phyloP scores from a whole-genome alignment of 2,888 invertebrate genomes.

The Embidobia sp. region DNA sequence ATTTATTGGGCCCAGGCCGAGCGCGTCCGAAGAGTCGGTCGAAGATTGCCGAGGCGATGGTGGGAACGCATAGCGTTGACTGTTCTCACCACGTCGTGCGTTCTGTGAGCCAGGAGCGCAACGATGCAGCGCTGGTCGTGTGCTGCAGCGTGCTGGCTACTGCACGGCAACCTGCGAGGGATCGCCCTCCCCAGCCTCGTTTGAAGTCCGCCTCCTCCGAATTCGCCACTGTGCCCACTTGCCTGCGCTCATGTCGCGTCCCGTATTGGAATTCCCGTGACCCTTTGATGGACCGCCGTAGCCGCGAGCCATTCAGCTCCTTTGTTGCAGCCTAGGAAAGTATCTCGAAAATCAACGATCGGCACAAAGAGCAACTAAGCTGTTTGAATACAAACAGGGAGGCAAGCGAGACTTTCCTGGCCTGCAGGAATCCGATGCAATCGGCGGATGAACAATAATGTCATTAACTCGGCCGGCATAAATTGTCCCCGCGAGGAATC shows the following conservation, averaged over 20 bases:
- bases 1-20: slow-evolving; percentile 72
- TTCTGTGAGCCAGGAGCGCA: slow-evolving; percentile 70
- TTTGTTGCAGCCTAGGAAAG: too few relatives aligned
- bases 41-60: slow-evolving; percentile 80
- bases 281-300: slow-evolving; percentile 58
- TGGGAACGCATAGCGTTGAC: slow-evolving; percentile 80
- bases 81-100: slow-evolving; percentile 79
- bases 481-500: too few relatives aligned
- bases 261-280: slow-evolving; percentile 61
- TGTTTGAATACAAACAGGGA: too few relatives aligned
- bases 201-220: slow-evolving; percentile 54
- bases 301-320: slow-evolving; percentile 26
- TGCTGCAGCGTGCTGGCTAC: slow-evolving; percentile 66
- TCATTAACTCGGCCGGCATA: slow-evolving; percentile 38
- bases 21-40: slow-evolving; percentile 73
- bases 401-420: too few relatives aligned
- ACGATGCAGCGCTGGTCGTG: slow-evolving; percentile 69
- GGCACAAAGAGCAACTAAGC: too few relatives aligned
- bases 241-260: slow-evolving; percentile 51
- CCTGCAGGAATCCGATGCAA: slow-evolving; percentile 20
- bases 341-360: too few relatives aligned
- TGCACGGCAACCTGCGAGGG: slow-evolving; percentile 69
- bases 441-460: slow-evolving; percentile 38
- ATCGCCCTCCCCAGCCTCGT: slow-evolving; percentile 54
- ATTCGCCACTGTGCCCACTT: slow-evolving; percentile 59